Evolutionary conservation across 2,113 vertebrate genomes (phyloP), one percentile per base, ranked within the genome.

Genomic region (Phodopus roborovskii): DNA sequence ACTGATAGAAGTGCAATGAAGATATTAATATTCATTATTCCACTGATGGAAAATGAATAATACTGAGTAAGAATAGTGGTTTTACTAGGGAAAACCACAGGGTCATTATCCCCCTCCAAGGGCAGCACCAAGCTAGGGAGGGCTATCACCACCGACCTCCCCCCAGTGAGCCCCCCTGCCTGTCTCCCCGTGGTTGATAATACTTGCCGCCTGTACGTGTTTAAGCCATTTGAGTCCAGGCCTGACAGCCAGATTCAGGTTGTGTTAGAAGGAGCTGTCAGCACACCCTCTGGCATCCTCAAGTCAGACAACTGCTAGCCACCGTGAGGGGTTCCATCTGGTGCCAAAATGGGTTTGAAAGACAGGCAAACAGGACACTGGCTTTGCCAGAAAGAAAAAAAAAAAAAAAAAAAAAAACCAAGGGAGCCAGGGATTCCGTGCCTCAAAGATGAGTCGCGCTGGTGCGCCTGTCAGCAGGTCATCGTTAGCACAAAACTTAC

Each of bases 321-420:
- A 97, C 98, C 94, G 96, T 92, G 98, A 97, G 3, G 97, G 95
- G 98, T 97, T 95, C 97, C 98, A 98, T 98, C 97, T 97, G 39
- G 26, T 98, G 98, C 98, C 98, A 98, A 98, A 97, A 98, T 82
- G 97, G 97, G 97, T 98, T 98, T 98, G 98, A 98, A 98, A 98
- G 97, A 98, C 97, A 97, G 98, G 98, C 97, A 98, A 98, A 98
- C 97, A 98, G 98, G 98, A 97, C 97, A 88, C 97, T 92, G 97
- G 97, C 96, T 97, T 95, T n/a, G 0, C 98, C 98, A 98, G 98
- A 97, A 96, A 97, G 97, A 98, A 98, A 96, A 1, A 45, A 45
- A 45, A 45, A 45, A 45, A 45, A 45, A 45, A 97, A 97, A 98
- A 98, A 96, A 1, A 85, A 97, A 98, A 98, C 96, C 97, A 2